Evolutionary conservation across 1,140 invertebrate genomes (phyloP).

Genomic region (Platyscapa corneri): DNA sequence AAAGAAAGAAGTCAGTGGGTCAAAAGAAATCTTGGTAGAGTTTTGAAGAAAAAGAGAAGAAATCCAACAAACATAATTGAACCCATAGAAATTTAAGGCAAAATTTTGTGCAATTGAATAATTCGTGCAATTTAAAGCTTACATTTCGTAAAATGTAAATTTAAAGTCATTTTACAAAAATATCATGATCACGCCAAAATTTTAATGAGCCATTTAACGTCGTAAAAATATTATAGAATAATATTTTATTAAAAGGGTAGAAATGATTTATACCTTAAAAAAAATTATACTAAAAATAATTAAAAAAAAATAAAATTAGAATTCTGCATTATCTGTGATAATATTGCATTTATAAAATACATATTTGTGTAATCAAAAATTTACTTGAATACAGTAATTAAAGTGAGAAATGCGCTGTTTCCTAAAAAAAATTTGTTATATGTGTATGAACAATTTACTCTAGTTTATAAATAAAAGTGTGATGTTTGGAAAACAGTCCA

Average conservation of each 20-base stretch:
- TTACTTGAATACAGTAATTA: neutral
- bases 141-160: constrained; percentile 23
- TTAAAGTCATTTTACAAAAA: neutral
- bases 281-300: constrained; percentile 9
- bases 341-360: constrained; percentile 43
- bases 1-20: constrained; percentile 46
- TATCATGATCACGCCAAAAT: neutral
- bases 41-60: constrained; percentile 45
- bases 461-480: neutral
- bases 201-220: neutral
- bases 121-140: constrained; percentile 21
- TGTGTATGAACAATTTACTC: constrained; percentile 8
- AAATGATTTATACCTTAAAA: neutral
- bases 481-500: neutral
- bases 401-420: constrained; percentile 28
- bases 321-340: constrained; percentile 49
- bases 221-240: neutral
- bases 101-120: constrained; percentile 26
- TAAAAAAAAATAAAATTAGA: neutral
- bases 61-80: constrained; percentile 35
- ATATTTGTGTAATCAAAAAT: constrained; percentile 13
- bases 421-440: neutral
- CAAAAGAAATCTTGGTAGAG: constrained; percentile 41
- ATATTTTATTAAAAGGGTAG: constrained; percentile 17
- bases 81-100: constrained; percentile 40